Conservation (phyloP, 1,140 invertebrate species). For the Proales similis region DNA sequence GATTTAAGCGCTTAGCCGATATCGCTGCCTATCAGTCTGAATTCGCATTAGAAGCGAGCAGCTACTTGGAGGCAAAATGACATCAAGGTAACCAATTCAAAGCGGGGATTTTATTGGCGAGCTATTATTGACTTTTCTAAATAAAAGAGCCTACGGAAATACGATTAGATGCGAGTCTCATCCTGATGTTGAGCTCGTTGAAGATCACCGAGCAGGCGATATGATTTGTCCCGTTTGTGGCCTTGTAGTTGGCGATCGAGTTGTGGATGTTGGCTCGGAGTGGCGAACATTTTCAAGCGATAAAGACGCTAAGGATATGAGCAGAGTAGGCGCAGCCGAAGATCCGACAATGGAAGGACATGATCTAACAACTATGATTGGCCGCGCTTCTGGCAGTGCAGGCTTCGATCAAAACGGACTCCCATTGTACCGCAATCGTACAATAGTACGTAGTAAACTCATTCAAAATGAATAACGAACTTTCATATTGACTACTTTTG, state of each 20-base stretch:
- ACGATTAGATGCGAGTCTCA: constrained; percentile 76
- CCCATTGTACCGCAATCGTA: constrained; percentile 81
- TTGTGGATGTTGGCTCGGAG: constrained; percentile 99
- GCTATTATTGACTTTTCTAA: neutral
- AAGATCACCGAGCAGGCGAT: constrained; percentile 96
- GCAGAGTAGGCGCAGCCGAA: constrained; percentile 81
- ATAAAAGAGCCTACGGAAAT: neutral
- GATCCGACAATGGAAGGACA: constrained; percentile 89
- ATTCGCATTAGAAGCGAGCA: too few relatives aligned
- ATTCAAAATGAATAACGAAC: too few relatives aligned
- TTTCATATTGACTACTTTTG: too few relatives aligned
- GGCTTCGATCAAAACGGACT: constrained; percentile 75
- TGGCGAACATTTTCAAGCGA: constrained; percentile 99
- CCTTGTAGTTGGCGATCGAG: constrained; percentile 92
- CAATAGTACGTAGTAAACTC: too few relatives aligned
- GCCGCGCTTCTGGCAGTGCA: constrained; percentile 72
- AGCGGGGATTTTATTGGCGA: neutral
- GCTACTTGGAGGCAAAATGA: too few relatives aligned
- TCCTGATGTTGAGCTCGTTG: constrained; percentile 86
- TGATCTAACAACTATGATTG: constrained; percentile 94
- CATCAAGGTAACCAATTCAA: too few relatives aligned
- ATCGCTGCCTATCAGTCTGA: too few relatives aligned
- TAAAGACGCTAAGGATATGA: constrained; percentile 88
- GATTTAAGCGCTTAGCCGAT: too few relatives aligned
- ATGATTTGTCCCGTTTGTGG: constrained; percentile 98